phyloP scores from a whole-genome alignment of 2,888 invertebrate genomes.

The Macaria notata region DNA sequence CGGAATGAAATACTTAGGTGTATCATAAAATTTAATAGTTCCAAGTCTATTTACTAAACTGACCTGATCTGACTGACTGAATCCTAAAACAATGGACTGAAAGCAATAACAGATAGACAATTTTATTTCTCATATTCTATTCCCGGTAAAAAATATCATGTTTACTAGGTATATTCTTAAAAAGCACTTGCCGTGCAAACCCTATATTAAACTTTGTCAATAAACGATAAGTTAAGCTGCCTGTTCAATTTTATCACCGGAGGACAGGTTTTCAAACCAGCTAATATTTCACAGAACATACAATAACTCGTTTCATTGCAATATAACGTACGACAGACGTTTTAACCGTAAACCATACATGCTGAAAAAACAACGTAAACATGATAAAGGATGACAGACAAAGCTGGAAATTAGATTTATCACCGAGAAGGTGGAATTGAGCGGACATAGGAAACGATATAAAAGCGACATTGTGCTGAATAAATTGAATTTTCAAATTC shows the following conservation, averaged over 20 bases:
- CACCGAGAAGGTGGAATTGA: conserved; percentile 27
- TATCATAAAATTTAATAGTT: too few relatives aligned
- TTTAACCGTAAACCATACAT: conserved; percentile 29
- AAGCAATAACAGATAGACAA: too few relatives aligned
- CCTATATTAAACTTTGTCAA: too few relatives aligned
- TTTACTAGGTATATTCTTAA: too few relatives aligned
- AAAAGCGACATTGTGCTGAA: conserved; percentile 20
- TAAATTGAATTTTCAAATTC: conserved; percentile 20
- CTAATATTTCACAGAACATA: conserved; percentile 6
- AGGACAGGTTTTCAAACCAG: conserved; percentile 3
- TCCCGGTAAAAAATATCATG: too few relatives aligned
- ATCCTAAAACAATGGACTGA: too few relatives aligned
- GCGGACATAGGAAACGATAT: conserved; percentile 31
- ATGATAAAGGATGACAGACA: conserved; percentile 41
- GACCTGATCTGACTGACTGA: too few relatives aligned
- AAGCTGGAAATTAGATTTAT: conserved; percentile 44
- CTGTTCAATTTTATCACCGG: not conserved
- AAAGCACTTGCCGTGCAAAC: too few relatives aligned
- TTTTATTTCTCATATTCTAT: too few relatives aligned
- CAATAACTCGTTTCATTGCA: conserved; percentile 10
- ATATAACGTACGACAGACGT: conserved; percentile 25
- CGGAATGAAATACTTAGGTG: too few relatives aligned
- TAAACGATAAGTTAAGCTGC: too few relatives aligned
- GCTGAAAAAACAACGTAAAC: conserved; percentile 26
- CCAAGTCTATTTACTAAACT: too few relatives aligned